phyloP scores from a whole-genome alignment of 2,888 invertebrate genomes.

The Scrobipalpa atriplicella region DNA sequence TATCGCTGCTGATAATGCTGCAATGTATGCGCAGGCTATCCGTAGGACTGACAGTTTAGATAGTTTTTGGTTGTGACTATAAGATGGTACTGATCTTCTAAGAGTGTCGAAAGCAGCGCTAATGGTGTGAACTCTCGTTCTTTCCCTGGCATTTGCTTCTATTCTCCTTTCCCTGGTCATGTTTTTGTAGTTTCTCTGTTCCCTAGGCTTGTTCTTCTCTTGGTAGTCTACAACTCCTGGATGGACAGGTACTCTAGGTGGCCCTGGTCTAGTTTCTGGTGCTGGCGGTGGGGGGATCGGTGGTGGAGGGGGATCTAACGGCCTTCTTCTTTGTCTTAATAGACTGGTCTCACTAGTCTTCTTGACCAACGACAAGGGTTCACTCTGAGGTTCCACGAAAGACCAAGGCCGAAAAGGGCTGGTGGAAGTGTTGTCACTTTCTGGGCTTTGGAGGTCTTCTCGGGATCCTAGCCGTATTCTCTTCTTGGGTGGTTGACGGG shows the following conservation, averaged over 20 bases:
- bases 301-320: conserved; percentile 60
- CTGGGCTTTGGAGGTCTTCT: conserved; percentile 67
- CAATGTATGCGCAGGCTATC: conserved; percentile 96
- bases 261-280: conserved; percentile 56
- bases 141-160: conserved; percentile 96
- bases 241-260: conserved; percentile 80
- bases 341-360: conserved; percentile 66
- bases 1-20: conserved; percentile 90
- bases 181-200: conserved; percentile 96
- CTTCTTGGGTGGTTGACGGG: conserved; percentile 86
- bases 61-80: conserved; percentile 96
- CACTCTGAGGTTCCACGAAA: conserved; percentile 81
- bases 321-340: conserved; percentile 64
- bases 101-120: conserved; percentile 97
- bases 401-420: conserved; percentile 87
- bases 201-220: conserved; percentile 71
- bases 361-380: conserved; percentile 85
- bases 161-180: conserved; percentile 96
- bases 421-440: conserved; percentile 60
- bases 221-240: conserved; percentile 71
- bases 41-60: conserved; percentile 96
- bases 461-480: conserved; percentile 82
- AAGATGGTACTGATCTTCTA: conserved; percentile 92
- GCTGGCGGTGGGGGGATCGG: conserved; percentile 52
- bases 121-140: conserved; percentile 97